phyloP scores from a whole-genome alignment of 2,888 invertebrate genomes.

The Augochlorella aurata region DNA sequence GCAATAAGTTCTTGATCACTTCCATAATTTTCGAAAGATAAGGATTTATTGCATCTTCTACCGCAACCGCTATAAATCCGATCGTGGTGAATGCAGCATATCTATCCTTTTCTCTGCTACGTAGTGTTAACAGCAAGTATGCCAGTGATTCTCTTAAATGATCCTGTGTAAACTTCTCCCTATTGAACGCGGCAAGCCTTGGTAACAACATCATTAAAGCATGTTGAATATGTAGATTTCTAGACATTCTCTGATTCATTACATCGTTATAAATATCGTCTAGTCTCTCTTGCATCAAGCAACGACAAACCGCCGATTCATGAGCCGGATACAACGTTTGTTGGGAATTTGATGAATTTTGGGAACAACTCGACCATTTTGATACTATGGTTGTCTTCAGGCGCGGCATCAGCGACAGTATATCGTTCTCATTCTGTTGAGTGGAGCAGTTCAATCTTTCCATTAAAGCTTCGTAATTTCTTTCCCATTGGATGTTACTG shows the following conservation, averaged over 20 bases:
- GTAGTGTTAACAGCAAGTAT: conserved; percentile 89
- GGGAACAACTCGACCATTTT: conserved; percentile 77
- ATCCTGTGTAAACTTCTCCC: conserved; percentile 89
- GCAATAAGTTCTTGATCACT: conserved; percentile 89
- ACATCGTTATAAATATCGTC: conserved; percentile 91
- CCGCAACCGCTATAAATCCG: conserved; percentile 94
- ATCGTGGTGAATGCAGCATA: conserved; percentile 94
- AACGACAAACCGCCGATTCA: conserved; percentile 94
- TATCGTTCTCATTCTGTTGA: conserved; percentile 82
- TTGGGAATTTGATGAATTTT: conserved; percentile 70
- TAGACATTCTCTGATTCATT: conserved; percentile 89
- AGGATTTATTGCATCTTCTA: conserved; percentile 90
- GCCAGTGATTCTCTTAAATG: conserved; percentile 89
- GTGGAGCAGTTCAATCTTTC: conserved; percentile 83
- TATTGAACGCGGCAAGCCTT: conserved; percentile 95
- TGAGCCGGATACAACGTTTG: conserved; percentile 83
- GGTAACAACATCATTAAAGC: conserved; percentile 94
- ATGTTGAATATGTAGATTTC: conserved; percentile 92
- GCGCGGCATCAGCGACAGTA: conserved; percentile 85
- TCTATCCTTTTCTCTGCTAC: conserved; percentile 92
- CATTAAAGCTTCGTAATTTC: conserved; percentile 89
- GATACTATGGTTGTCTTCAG: conserved; percentile 85
- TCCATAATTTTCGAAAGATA: conserved; percentile 94
- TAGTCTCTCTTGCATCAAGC: conserved; percentile 92
- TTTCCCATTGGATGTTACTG: conserved; percentile 94